phyloP scores from a whole-genome alignment of 2,888 invertebrate species.

The Polyommatus icarus region DNA sequence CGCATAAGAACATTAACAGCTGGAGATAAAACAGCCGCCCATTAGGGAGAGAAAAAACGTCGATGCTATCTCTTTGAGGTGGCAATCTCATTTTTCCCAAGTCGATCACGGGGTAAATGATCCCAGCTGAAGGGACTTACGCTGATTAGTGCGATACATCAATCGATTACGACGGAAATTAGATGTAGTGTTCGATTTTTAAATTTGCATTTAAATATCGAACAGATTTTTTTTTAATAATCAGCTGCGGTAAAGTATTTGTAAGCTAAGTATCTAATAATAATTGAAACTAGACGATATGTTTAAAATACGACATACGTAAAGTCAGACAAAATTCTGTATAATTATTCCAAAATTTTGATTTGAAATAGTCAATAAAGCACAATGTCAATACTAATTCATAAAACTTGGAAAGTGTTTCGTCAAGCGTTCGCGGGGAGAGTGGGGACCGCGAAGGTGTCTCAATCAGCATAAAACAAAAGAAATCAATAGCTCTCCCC shows the following conservation, averaged over 20 bases:
- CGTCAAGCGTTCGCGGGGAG: conserved; percentile 68
- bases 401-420: conserved; percentile 69
- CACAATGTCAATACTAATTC: conserved; percentile 31
- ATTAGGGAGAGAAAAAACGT: conserved; percentile 69
- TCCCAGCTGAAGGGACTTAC: conserved; percentile 67
- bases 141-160: conserved; percentile 61
- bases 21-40: conserved; percentile 78
- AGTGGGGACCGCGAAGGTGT: conserved; percentile 72
- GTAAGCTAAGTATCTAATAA: background rate
- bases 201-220: too few relatives aligned
- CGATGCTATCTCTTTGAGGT: conserved; percentile 73
- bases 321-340: background rate
- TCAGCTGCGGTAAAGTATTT: background rate
- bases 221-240: too few relatives aligned
- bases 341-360: background rate
- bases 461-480: conserved; percentile 82
- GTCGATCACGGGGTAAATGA: conserved; percentile 76
- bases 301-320: background rate
- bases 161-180: conserved; percentile 1
- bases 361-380: conserved; percentile 7
- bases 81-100: conserved; percentile 76
- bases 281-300: background rate
- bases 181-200: background rate
- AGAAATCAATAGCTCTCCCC: conserved; percentile 78
- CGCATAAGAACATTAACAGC: conserved; percentile 76